phyloP scores from a whole-genome alignment of 2,888 invertebrate genomes.

The Disparrhopalites patrizii region DNA sequence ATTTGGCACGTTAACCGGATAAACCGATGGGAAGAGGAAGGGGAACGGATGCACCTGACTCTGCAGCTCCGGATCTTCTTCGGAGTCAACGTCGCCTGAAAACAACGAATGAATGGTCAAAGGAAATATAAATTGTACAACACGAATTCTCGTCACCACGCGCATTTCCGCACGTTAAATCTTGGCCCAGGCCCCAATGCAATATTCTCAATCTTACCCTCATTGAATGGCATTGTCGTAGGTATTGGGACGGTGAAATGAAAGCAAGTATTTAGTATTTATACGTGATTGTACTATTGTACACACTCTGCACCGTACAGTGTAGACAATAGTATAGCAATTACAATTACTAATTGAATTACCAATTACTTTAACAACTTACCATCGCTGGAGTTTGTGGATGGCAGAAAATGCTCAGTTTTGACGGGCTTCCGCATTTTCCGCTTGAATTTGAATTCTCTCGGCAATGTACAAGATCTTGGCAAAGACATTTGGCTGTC shows the following conservation, averaged over 20 bases:
- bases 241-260: no score
- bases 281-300: no score
- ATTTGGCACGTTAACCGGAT: constrained; percentile 35
- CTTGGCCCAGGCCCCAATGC: no score
- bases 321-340: no score
- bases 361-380: constrained; percentile 43
- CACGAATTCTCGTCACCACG: not conserved
- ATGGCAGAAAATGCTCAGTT: constrained; percentile 67
- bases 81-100: constrained; percentile 76
- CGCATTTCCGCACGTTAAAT: no score
- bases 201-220: no score
- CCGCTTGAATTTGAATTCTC: constrained; percentile 78
- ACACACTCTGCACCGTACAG: no score
- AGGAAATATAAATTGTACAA: constrained; percentile 6
- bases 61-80: constrained; percentile 57
- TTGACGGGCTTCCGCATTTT: constrained; percentile 59
- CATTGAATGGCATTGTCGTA: no score
- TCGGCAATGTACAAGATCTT: constrained; percentile 76
- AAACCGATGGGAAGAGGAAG: constrained; percentile 44
- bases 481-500: constrained; percentile 75
- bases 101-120: no score
- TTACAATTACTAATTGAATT: no score
- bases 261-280: no score
- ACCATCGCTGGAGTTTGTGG: constrained; percentile 84
- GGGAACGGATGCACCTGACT: constrained; percentile 38